Conservation (phyloP, 2,113 vertebrate genomes). For the Actenoides hombroni region DNA sequence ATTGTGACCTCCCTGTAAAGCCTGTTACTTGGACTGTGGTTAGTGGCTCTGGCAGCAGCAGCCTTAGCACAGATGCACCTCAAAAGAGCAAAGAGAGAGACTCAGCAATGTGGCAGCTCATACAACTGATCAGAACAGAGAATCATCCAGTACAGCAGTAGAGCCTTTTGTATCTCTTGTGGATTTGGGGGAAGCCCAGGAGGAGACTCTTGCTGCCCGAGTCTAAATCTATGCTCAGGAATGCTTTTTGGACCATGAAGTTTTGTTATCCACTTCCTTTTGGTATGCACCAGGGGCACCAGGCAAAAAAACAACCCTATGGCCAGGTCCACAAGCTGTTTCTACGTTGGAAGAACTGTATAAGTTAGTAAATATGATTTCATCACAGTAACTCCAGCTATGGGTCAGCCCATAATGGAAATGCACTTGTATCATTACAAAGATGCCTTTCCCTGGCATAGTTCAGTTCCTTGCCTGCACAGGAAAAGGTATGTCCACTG, state of each 20-base stretch:
- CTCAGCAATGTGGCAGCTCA: background rate
- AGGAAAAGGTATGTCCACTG: background rate
- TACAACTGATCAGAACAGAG: background rate
- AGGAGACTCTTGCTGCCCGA: background rate
- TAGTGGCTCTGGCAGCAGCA: background rate
- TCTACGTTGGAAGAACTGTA: background rate
- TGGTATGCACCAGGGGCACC: background rate
- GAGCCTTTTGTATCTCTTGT: background rate
- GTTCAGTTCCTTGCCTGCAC: background rate
- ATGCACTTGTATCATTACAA: background rate
- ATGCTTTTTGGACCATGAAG: background rate
- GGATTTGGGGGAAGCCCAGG: background rate
- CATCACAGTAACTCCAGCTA: background rate
- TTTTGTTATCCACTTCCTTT: background rate
- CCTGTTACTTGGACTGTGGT: background rate
- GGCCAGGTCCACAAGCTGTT: background rate
- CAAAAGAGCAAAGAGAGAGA: background rate
- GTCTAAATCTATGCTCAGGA: background rate
- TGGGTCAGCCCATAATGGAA: background rate
- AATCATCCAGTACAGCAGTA: background rate
- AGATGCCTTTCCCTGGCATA: background rate
- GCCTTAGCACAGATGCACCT: background rate
- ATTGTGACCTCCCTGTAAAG: background rate
- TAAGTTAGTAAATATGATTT: background rate
- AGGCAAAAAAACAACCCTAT: background rate